These are phyloP conservation scores for Enchytraeus crypticus DNA, from an alignment of 2,888 invertebrate species.

Conservation along the genomic window DNA sequence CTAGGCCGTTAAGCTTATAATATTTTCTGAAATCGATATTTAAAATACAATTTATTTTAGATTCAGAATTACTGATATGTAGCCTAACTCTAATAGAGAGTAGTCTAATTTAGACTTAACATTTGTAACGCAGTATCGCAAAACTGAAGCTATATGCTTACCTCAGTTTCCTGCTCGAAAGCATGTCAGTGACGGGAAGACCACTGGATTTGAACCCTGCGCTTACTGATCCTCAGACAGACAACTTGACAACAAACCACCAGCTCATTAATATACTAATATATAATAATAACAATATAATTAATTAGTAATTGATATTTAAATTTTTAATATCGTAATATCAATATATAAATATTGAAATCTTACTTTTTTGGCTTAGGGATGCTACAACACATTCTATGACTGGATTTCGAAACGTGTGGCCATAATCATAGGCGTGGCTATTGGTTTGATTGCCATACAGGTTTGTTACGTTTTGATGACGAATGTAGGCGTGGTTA, in stretches of 20 bases:
- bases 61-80: too few relatives aligned
- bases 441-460: slow-evolving; percentile 1
- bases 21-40: too few relatives aligned
- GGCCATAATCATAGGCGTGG: slow-evolving; percentile 3
- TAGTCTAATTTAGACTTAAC: too few relatives aligned
- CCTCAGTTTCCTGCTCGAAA: too few relatives aligned
- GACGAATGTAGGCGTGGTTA: not conserved
- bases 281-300: not conserved
- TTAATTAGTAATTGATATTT: not conserved
- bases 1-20: too few relatives aligned
- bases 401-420: not conserved
- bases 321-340: not conserved
- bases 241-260: too few relatives aligned
- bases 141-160: not conserved
- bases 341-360: not conserved
- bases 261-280: not conserved
- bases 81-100: too few relatives aligned
- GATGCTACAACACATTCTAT: not conserved
- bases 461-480: not conserved
- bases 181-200: too few relatives aligned
- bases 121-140: too few relatives aligned
- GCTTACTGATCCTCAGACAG: too few relatives aligned
- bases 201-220: too few relatives aligned
- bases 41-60: too few relatives aligned
- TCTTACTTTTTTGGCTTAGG: not conserved